Evolutionary conservation across 2,797 vertebrate genomes (phyloP).

Genomic region (Pseudochirops cupreus): DNA sequence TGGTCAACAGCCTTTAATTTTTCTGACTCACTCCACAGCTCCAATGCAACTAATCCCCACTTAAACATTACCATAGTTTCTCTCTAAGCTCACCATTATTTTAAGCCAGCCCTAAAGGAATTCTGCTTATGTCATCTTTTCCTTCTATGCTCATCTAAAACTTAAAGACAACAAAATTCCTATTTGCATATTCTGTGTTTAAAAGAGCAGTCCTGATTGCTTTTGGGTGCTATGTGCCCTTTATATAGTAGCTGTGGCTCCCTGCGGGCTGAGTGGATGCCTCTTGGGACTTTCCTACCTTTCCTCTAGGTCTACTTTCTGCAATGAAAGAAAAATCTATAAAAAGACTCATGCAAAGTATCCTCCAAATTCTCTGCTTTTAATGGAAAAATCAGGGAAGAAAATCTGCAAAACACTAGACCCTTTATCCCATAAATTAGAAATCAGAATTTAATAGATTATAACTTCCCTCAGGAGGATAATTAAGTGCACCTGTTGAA

Average conservation of each 20-base stretch:
- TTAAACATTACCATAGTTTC: neutral
- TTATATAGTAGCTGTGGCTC: neutral
- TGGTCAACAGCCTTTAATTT: neutral
- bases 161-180: neutral
- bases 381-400: neutral
- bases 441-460: neutral
- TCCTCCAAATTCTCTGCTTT: neutral
- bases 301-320: neutral
- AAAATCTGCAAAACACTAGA: neutral
- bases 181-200: neutral
- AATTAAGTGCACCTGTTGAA: neutral
- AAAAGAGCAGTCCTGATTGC: neutral
- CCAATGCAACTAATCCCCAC: neutral
- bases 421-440: neutral
- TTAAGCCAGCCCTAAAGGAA: neutral
- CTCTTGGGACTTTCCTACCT: neutral
- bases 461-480: neutral
- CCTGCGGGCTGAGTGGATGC: neutral
- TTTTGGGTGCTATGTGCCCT: neutral
- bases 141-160: neutral
- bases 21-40: neutral
- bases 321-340: neutral
- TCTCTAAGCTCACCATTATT: neutral
- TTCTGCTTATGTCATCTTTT: neutral
- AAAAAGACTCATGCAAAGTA: neutral